Base-by-base conservation (phyloP, 2,113 vertebrate genomes). In the Ivindomyrus marchei region DNA sequence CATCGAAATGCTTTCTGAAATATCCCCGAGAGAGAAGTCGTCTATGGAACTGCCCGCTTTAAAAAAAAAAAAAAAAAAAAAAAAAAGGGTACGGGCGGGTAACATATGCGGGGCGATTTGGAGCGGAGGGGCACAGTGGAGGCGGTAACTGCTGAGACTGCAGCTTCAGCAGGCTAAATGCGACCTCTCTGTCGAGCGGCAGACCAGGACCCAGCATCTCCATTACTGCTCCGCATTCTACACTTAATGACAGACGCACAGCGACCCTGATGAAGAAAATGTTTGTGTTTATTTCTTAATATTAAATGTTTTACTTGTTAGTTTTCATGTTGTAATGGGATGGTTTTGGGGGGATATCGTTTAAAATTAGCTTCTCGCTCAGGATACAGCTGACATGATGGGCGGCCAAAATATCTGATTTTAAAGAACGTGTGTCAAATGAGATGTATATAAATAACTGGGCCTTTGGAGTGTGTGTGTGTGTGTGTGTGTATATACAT, bases 351-450 rank as follows among this genome's bases (percentile, higher is more conserved):
- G 70, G 31, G 70, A 5, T 15, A 15, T 4, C 8, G 3, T 47
- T 85, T 85, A 77, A 47, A 85, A 85, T 85, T 85, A 49, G 39
- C n/a, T 85, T 85, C 24, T 85, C n/a, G 17, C 21, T n/a, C 46
- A n/a, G 84, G 50, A 13, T 47, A 24, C 46, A 15, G 42, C 84
- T 31, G 84, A 85, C 9, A 27, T 49, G 24, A 86, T 0, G 2
- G 10, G 24, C n/a, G 24, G n/a, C 47, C 13, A 47, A 86, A 86
- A 27, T 31, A 47, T 8, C 84, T 15, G 31, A 21, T 86, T 21
- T 45, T n/a, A 49, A 49, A 49, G 84, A 86, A 50, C 46, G 15
- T 47, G 42, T 9, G 1, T 85, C 42, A 49, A 85, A 47, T 85
- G 13, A 24, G 21, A 85, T 27, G 42, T n/a, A 85, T n/a, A 47